phyloP scores from a whole-genome alignment of 2,113 vertebrate species.

The Calypte anna region DNA sequence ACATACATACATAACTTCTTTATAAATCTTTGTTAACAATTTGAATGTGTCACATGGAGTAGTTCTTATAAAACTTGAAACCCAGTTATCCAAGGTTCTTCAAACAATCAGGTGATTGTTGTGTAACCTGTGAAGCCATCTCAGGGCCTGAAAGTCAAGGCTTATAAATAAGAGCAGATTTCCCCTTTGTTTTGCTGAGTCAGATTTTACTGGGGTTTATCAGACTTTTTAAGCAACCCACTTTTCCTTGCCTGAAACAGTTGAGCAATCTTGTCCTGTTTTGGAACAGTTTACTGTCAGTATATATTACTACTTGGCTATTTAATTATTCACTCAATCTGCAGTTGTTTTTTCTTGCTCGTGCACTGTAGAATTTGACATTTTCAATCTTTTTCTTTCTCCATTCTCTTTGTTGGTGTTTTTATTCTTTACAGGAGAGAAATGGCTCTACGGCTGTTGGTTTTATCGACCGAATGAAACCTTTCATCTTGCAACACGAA shows the following conservation, averaged over 20 bases:
- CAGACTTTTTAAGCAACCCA: background rate
- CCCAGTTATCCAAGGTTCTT: background rate
- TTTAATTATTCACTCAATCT: background rate
- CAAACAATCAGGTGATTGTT: background rate
- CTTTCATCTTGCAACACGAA: slow-evolving; percentile 96
- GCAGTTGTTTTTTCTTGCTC: background rate
- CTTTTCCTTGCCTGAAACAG: background rate
- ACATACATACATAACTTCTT: background rate
- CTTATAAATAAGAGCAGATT: background rate
- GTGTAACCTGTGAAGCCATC: background rate
- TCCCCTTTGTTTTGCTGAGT: background rate
- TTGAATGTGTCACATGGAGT: background rate
- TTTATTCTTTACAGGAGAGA: slow-evolving; percentile 83
- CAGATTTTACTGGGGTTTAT: background rate
- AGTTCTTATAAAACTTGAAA: background rate
- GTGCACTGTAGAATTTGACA: background rate
- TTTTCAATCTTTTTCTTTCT: background rate
- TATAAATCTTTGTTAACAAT: background rate
- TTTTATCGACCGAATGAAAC: slow-evolving; percentile 99
- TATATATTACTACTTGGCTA: background rate
- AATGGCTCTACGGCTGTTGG: slow-evolving; percentile 98
- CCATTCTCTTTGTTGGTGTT: background rate
- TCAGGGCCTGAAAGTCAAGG: background rate
- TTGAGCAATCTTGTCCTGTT: background rate
- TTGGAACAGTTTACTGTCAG: background rate